These are phyloP conservation scores for Vanessa atalanta DNA, from an alignment of 1,140 invertebrate species.

Conservation along the genomic window DNA sequence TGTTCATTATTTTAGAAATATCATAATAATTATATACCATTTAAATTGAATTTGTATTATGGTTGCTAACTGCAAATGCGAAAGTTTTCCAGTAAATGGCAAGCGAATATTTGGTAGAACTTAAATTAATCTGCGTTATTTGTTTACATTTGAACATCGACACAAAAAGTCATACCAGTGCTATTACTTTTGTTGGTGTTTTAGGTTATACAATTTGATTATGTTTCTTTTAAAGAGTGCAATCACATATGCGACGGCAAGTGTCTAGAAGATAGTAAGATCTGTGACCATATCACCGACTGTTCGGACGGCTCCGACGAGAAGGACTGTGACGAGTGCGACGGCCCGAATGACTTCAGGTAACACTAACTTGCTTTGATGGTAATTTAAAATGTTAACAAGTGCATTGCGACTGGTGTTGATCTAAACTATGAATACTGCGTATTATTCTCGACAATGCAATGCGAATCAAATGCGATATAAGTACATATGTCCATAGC, in stretches of 20 bases:
- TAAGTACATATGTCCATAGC: neutral
- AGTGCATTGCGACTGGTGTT: conserved; percentile 34
- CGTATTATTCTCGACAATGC: neutral
- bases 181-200: neutral
- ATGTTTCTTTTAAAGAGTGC: conserved; percentile 72
- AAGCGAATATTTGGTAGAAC: neutral
- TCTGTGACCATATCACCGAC: conserved; percentile 79
- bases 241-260: conserved; percentile 70
- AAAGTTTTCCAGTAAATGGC: neutral
- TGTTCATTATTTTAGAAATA: too few relatives aligned
- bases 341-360: conserved; percentile 65
- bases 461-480: conserved; percentile 4
- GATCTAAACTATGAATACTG: conserved; percentile 3
- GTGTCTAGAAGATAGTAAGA: conserved; percentile 70
- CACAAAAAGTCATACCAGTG: neutral
- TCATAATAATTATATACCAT: too few relatives aligned
- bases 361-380: conserved; percentile 41
- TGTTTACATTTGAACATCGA: too few relatives aligned
- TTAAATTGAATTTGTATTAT: too few relatives aligned
- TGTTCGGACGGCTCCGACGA: conserved; percentile 83
- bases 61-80: too few relatives aligned
- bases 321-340: conserved; percentile 72
- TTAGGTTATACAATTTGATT: neutral
- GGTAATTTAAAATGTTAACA: conserved; percentile 26
- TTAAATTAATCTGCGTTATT: too few relatives aligned